Evolutionary conservation across 2,888 invertebrate species (phyloP), one percentile per base, ranked within the genome.

Genomic region (Ecdyonurus torrentis): DNA sequence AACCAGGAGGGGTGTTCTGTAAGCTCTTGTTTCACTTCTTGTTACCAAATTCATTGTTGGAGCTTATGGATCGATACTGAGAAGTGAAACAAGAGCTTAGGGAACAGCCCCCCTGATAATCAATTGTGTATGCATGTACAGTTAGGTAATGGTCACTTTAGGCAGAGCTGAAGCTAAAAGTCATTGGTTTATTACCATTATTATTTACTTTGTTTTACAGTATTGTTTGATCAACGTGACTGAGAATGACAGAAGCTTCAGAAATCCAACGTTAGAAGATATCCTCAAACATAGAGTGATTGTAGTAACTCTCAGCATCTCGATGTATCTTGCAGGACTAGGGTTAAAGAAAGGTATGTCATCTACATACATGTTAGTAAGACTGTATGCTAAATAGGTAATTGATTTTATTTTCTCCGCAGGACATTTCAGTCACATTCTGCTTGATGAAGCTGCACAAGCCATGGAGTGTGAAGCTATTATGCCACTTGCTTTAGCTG

Each of bases 391-490:
- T 2, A 20, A 23, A 58, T 15, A 7, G 22, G 22, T 55, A 5
- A 23, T 23, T 15, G 18, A 2, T 20, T 2, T 1, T 53, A 22
- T 63, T n/a, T 65, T 52, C 62, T 62, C 66, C 69, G 1, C 66
- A 79, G 79, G 81, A 55, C 80, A 80, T 68, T 87, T 90, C 70
- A 88, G 87, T 0, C 91, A 91, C 74, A 88, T 91, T 66, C 79
- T 91, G 63, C 77, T 91, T 61, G 91, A 91, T 73, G 91, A 91
- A 77, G 91, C 91, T 0, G 91, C 91, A 0, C 91, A 91, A 72
- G 89, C 89, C 0, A 83, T 90, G 78, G 91, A 91, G 74, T 87
- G 87, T 74, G 91, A 91, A 74, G 87, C 88, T 0, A 81, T 91
- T 18, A 87, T 88, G 75, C 89, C 91, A 0, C 71, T 91, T 63